These are phyloP conservation scores for Mastomys natalensis DNA, from an alignment of 2,113 vertebrate genomes.

Conservation along the genomic window DNA sequence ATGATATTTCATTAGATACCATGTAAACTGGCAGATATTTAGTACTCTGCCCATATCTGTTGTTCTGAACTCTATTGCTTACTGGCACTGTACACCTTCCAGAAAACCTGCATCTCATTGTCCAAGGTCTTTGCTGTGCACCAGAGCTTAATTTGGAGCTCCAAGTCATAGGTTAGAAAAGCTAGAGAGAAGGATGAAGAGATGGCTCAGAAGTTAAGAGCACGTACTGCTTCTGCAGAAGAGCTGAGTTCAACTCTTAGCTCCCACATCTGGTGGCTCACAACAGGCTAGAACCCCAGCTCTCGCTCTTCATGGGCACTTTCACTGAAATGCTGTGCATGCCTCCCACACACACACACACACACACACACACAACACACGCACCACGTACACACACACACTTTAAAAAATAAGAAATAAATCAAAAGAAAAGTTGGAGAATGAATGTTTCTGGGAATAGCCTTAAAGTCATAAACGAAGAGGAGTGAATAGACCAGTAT, in stretches of 20 bases:
- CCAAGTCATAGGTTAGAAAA: neutral
- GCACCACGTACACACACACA: neutral
- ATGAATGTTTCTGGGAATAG: neutral
- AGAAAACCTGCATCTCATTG: slow-evolving; percentile 10
- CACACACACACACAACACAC: neutral
- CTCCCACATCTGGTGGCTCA: neutral
- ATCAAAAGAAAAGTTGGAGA: neutral
- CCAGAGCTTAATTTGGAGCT: neutral
- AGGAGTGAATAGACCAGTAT: neutral
- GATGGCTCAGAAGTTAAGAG: too few species aligned
- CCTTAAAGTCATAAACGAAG: neutral
- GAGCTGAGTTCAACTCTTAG: neutral
- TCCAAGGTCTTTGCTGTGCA: neutral
- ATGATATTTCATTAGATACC: neutral
- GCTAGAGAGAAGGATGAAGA: neutral
- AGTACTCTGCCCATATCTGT: neutral
- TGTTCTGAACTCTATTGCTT: neutral
- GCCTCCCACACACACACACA: neutral
- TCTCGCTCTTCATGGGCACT: neutral
- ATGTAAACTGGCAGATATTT: neutral
- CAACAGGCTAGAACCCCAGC: neutral
- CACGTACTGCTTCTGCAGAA: neutral
- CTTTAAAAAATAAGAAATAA: neutral
- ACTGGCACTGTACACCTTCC: neutral
- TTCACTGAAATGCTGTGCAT: too few species aligned